phyloP scores from a whole-genome alignment of 2,888 invertebrate genomes.

The Andrena flavipes region DNA sequence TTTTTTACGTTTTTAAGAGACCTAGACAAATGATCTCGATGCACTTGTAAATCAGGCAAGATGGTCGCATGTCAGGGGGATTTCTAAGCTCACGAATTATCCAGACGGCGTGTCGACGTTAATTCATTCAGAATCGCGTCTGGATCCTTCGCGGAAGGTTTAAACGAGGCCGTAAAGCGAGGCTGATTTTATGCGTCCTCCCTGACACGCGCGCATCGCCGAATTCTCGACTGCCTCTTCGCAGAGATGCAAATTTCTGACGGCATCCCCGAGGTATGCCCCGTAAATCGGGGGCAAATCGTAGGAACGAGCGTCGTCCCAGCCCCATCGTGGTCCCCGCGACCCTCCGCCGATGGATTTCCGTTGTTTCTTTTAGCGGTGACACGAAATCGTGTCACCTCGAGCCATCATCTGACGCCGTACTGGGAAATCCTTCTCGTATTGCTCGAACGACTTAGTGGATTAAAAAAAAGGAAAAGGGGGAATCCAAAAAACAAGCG shows the following conservation, averaged over 20 bases:
- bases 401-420: slow-evolving; percentile 28
- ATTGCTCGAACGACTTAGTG: slow-evolving; percentile 33
- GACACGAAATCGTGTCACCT: slow-evolving; percentile 44
- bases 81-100: background rate
- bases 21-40: background rate
- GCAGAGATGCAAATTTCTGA: slow-evolving; percentile 62
- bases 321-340: slow-evolving; percentile 19
- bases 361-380: slow-evolving; percentile 45
- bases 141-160: slow-evolving; percentile 41
- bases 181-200: slow-evolving; percentile 44
- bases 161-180: slow-evolving; percentile 65
- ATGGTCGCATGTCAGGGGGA: background rate
- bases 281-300: slow-evolving; percentile 67
- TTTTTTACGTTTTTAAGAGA: background rate
- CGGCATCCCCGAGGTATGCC: slow-evolving; percentile 15
- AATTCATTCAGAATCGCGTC: slow-evolving; percentile 74
- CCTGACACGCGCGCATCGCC: slow-evolving; percentile 33
- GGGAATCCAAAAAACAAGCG: too few species aligned
- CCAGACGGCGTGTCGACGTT: slow-evolving; percentile 60
- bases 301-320: slow-evolving; percentile 16
- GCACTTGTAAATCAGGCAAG: background rate
- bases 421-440: slow-evolving; percentile 41
- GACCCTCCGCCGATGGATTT: slow-evolving; percentile 20
- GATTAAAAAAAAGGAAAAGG: slow-evolving; percentile 15
- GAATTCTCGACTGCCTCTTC: slow-evolving; percentile 21